phyloP scores from a whole-genome alignment of 2,113 vertebrate species.

The Actenoides lindsayi region DNA sequence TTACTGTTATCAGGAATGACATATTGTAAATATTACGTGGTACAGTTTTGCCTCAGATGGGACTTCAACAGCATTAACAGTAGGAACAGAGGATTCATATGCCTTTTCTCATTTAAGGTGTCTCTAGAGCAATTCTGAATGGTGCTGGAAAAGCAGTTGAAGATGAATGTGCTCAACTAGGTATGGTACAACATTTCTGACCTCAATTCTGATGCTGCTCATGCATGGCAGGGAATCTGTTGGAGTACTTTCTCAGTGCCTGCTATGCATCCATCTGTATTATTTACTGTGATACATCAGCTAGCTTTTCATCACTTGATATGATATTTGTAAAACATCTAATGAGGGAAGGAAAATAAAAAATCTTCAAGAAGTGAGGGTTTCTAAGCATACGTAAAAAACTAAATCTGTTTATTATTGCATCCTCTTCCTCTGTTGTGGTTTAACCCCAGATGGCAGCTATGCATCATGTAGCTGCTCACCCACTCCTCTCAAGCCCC shows the following conservation, averaged over 20 bases:
- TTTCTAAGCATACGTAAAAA: not conserved
- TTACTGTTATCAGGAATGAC: not conserved
- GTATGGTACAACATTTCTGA: constrained; percentile 69
- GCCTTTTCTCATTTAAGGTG: constrained; percentile 75
- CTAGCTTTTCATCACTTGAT: not conserved
- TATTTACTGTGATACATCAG: not conserved
- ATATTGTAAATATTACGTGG: not conserved
- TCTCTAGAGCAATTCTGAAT: constrained; percentile 88
- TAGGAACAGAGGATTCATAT: not conserved
- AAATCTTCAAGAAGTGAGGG: not conserved
- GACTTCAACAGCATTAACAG: not conserved
- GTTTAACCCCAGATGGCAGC: not conserved
- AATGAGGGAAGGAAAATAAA: not conserved
- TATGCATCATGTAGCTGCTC: not conserved
- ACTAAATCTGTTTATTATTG: not conserved
- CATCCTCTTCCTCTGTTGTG: not conserved
- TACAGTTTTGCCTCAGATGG: not conserved
- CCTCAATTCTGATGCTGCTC: not conserved
- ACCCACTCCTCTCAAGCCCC: not conserved
- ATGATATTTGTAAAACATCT: not conserved
- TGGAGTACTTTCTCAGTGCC: not conserved
- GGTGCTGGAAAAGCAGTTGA: constrained; percentile 82
- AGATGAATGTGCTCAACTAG: constrained; percentile 72
- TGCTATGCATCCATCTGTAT: not conserved
- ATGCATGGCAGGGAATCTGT: not conserved